Percentiles rank a stretch among this genome's conserved stretches.
These are phyloP conservation scores for Parotia lawesii DNA, from an alignment of 2,113 vertebrate species.

Conservation along the genomic window DNA sequence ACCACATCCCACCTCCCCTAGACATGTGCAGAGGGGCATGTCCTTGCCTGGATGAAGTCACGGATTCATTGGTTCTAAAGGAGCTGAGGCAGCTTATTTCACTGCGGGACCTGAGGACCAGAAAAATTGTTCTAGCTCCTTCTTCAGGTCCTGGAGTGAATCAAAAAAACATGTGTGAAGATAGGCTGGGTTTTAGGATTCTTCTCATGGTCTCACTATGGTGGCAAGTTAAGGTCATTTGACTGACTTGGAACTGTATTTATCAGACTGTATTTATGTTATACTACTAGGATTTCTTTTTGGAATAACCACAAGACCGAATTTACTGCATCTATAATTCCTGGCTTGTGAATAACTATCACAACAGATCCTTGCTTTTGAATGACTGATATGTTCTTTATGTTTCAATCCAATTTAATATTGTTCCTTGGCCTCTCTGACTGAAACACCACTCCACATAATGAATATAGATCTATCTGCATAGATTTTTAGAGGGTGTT, in stretches of 20 bases:
- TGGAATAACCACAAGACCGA: background rate
- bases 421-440: background rate
- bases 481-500: background rate
- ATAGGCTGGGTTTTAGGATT: background rate
- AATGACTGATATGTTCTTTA: background rate
- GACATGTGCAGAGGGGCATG: background rate
- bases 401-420: background rate
- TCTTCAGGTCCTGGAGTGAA: background rate
- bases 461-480: background rate
- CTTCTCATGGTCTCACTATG: background rate
- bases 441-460: background rate
- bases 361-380: background rate
- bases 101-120: background rate
- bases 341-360: background rate
- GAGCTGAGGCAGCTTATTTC: background rate
- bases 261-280: background rate
- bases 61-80: background rate
- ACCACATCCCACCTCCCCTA: background rate
- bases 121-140: rapidly evolving
- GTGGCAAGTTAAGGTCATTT: background rate
- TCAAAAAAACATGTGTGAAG: background rate
- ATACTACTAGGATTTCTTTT: background rate
- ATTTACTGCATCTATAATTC: background rate
- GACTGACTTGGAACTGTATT: background rate
- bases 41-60: background rate